Evolutionary conservation across 2,113 vertebrate species (phyloP).

Genomic region (Lichenostomus cassidix): DNA sequence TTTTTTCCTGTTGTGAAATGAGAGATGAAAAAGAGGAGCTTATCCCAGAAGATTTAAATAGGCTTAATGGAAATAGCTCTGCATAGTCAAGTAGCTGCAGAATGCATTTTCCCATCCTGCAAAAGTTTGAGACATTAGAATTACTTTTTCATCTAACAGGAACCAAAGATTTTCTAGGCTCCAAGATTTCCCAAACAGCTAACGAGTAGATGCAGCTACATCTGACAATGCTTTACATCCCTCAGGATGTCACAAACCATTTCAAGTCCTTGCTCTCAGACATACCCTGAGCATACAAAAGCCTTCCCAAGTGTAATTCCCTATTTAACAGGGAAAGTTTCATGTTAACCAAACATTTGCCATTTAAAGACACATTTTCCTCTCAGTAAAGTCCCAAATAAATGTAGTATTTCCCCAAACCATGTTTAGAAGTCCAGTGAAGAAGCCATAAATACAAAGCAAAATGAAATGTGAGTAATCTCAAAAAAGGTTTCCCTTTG

Average conservation of each 20-base stretch:
- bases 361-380: not conserved
- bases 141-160: not conserved
- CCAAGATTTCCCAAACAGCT: not conserved
- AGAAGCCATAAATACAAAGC: not conserved
- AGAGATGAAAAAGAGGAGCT: conserved; percentile 60
- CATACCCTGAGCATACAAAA: not conserved
- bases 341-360: not conserved
- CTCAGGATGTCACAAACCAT: not conserved
- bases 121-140: not conserved
- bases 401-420: not conserved
- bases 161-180: not conserved
- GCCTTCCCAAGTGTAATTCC: not conserved
- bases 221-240: not conserved
- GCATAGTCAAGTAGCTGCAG: conserved; percentile 33
- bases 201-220: not conserved
- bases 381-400: not conserved
- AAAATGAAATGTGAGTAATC: not conserved
- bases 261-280: not conserved
- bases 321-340: not conserved
- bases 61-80: conserved; percentile 29
- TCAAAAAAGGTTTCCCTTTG: not conserved
- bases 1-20: conserved; percentile 64
- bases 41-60: conserved; percentile 54
- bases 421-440: not conserved
- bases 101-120: conserved; percentile 46